Evolutionary conservation across 2,888 invertebrate genomes (phyloP).

Genomic region (Amphimallon solstitiale): DNA sequence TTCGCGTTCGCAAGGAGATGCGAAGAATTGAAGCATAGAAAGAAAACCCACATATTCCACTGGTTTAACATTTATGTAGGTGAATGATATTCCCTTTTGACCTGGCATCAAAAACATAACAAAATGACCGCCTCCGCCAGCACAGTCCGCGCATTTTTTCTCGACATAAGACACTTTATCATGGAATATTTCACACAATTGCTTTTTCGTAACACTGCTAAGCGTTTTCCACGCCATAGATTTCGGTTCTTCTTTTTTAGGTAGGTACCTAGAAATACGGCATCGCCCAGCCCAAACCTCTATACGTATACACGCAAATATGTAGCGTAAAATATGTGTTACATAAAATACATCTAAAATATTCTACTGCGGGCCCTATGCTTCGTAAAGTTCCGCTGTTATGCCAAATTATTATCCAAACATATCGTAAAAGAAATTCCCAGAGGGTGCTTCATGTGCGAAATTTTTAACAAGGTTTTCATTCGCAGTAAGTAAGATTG

Average conservation of each 20-base stretch:
- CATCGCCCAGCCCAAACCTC: conserved; percentile 2
- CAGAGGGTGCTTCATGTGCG: conserved; percentile 12
- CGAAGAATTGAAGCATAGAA: background rate
- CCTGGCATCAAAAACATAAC: conserved; percentile 12
- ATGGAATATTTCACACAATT: conserved; percentile 44
- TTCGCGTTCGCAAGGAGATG: conserved; percentile 19
- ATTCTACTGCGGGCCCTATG: conserved; percentile 7
- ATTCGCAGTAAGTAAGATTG: background rate
- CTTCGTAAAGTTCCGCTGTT: conserved; percentile 14
- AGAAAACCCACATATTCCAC: conserved; percentile 20
- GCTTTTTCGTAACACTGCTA: conserved; percentile 40
- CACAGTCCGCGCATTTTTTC: conserved; percentile 21
- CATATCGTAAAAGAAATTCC: conserved; percentile 9
- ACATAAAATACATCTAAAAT: conserved; percentile 23
- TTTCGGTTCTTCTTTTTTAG: conserved; percentile 18
- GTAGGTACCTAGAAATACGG: conserved; percentile 18
- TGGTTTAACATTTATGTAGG: conserved; percentile 33
- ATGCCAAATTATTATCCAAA: conserved; percentile 23
- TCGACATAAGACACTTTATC: conserved; percentile 41
- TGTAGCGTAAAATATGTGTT: conserved; percentile 36
- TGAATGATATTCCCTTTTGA: conserved; percentile 29
- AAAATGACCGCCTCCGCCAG: conserved; percentile 16
- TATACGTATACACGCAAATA: conserved; percentile 31
- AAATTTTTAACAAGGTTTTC: conserved; percentile 7
- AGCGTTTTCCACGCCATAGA: conserved; percentile 37